A percentile compares a stretch with the other conserved stretches of the same genome.
Evolutionary conservation across 1,140 invertebrate genomes (phyloP).

Genomic region (Brevipalpus yothersi): DNA sequence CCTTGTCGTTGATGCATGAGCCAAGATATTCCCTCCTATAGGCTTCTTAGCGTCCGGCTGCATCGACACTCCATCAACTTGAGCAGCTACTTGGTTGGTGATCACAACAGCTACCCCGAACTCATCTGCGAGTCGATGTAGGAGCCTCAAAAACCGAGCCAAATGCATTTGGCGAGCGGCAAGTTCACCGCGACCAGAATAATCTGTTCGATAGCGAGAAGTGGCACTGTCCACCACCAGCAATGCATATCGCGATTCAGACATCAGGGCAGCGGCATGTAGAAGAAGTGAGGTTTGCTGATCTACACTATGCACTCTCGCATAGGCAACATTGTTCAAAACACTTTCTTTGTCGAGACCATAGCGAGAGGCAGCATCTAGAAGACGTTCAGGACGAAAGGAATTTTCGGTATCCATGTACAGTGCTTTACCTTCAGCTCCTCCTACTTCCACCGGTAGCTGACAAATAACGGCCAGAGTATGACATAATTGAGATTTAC

Average conservation of each 20-base stretch:
- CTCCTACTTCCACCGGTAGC: conserved; percentile 13
- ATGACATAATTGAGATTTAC: conserved; percentile 93
- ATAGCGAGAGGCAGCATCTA: conserved; percentile 26
- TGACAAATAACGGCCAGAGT: conserved; percentile 94
- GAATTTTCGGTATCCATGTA: conserved; percentile 58
- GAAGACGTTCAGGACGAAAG: conserved; percentile 24
- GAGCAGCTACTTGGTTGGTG: conserved; percentile 97
- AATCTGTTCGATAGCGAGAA: conserved; percentile 85
- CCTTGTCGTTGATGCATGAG: conserved; percentile 87
- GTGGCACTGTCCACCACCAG: conserved; percentile 92
- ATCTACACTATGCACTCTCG: conserved; percentile 86
- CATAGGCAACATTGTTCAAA: conserved; percentile 89
- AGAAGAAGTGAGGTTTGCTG: conserved; percentile 77
- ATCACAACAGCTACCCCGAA: conserved; percentile 98
- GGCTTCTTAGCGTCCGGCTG: conserved; percentile 91
- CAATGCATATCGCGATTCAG: conserved; percentile 79
- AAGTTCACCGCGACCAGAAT: conserved; percentile 79
- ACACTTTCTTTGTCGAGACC: conserved; percentile 63
- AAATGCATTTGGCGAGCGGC: conserved; percentile 78
- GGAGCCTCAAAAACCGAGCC: conserved; percentile 66
- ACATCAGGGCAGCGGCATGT: conserved; percentile 90
- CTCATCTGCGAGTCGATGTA: conserved; percentile 84
- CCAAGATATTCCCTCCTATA: conserved; percentile 93
- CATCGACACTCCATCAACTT: conserved; percentile 75
- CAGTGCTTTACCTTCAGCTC: conserved; percentile 49